Conservation (phyloP, 1,140 invertebrate genomes). For the Subanguina moxae region DNA sequence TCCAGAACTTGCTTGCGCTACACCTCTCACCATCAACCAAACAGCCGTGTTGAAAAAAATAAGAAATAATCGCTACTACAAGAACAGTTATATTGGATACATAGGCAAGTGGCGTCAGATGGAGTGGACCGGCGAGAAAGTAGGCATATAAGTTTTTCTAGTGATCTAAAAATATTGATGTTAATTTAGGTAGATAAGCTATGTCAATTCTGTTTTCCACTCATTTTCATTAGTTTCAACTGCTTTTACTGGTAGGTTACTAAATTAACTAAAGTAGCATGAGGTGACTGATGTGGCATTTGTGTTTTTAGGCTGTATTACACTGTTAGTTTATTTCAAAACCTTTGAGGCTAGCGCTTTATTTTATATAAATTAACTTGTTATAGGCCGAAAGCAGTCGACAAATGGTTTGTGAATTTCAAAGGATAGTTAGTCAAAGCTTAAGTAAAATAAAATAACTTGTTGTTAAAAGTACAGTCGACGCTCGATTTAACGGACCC, state of each 20-base stretch:
- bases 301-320: too few relatives aligned
- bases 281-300: too few relatives aligned
- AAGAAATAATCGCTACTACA: conserved; percentile 9
- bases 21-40: conserved; percentile 17
- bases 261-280: too few relatives aligned
- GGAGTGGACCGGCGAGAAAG: conserved; percentile 42
- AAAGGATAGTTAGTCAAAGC: too few relatives aligned
- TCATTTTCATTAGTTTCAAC: conserved; percentile 44
- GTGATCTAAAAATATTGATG: neutral
- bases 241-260: conserved; percentile 6
- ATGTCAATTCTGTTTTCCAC: conserved; percentile 57
- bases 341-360: too few relatives aligned
- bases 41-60: conserved; percentile 9
- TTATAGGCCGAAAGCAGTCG: too few relatives aligned
- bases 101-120: conserved; percentile 22
- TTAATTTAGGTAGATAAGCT: conserved; percentile 50
- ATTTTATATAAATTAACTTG: too few relatives aligned
- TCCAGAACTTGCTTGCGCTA: conserved; percentile 7
- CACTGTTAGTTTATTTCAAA: too few relatives aligned
- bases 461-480: too few relatives aligned
- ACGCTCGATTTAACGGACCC: too few relatives aligned
- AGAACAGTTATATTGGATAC: conserved; percentile 10
- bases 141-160: neutral
- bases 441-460: too few relatives aligned
- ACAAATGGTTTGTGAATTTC: too few relatives aligned